Percentiles rank a stretch among this genome's conserved stretches.
phyloP scores from a whole-genome alignment of 2,113 vertebrate species.

The Syngnathoides biaculeatus region DNA sequence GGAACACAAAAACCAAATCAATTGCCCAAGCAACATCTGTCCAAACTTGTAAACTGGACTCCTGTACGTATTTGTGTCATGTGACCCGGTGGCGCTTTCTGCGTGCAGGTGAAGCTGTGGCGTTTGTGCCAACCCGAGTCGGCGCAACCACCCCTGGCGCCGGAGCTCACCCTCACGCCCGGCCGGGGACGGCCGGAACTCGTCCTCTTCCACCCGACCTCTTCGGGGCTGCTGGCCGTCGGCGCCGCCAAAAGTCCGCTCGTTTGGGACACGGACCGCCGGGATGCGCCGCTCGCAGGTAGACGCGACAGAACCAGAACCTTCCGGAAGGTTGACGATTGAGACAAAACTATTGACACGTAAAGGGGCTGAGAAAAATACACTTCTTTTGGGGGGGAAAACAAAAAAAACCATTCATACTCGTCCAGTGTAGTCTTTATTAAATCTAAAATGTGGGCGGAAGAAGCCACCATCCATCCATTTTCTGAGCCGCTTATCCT shows the following conservation, averaged over 20 bases:
- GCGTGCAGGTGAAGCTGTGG: constrained; percentile 88
- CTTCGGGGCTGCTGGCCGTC: constrained; percentile 77
- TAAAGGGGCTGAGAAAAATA: no score
- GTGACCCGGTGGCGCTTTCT: neutral
- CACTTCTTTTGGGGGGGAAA: no score
- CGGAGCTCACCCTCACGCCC: constrained; percentile 71
- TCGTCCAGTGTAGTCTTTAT: no score
- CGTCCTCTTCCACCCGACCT: constrained; percentile 85
- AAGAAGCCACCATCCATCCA: no score
- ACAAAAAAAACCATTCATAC: no score
- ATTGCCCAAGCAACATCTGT: no score
- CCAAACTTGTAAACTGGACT: no score
- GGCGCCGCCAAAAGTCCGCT: constrained; percentile 54
- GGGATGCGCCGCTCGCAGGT: constrained; percentile 79
- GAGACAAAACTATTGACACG: neutral
- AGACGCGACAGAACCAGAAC: constrained; percentile 4
- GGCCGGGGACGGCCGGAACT: constrained; percentile 62
- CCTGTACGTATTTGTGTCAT: neutral
- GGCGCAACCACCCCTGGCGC: constrained; percentile 53
- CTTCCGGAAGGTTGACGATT: neutral
- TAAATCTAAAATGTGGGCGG: no score
- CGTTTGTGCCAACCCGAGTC: constrained; percentile 64
- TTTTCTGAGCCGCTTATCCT: no score
- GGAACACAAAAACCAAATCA: no score
- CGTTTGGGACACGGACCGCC: constrained; percentile 80